Evolutionary conservation across 2,113 vertebrate genomes (phyloP), one percentile per base, ranked within the genome.

Genomic region (Galeopterus variegatus): DNA sequence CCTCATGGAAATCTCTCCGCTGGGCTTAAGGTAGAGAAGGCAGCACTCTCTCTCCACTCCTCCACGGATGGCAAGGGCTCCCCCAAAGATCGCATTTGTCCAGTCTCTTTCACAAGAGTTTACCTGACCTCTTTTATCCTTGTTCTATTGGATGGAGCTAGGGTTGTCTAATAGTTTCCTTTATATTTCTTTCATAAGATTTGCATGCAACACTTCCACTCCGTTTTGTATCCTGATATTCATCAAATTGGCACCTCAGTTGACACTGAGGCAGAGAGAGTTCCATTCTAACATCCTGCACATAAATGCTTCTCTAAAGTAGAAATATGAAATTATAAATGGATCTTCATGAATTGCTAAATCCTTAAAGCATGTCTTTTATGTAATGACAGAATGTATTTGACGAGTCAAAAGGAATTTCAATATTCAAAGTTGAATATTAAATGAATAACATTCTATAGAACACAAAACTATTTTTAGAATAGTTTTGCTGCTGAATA

Each of bases 311-410:
- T 67, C 8, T 45, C 45, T 85, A 81, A 88, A 88, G 65, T 52
- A 92, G 48, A 90, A 88, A 96, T 50, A 58, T 9, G 14, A 90
- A 96, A 90, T 88, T 92, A 95, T 52, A 95, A 92, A 77, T 73
- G 89, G 50, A 90, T 77, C 79, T 93, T 90, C 56, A 93, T 82
- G 77, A 97, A 96, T 73, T 95, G 62, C 73, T 97, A 94, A 96
- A 96, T 85, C 92, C 88, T 85, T 69, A 93, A 87, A 84, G 60
- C 69, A 72, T 82, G n/a, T 92, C 69, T 84, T 90, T 58, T 75
- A 36, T 80, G 93, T 91, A 77, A 93, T 94, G 85, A 94, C 28
- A 87, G 24, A 95, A 95, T 75, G 41, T 33, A 85, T 83, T 31
- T 94, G 77, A 94, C 93, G 79, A 95, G 41, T 70, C 87, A 82